phyloP scores from a whole-genome alignment of 37 sponge, comb jelly and placozoan species.

The Ianthella basta region DNA sequence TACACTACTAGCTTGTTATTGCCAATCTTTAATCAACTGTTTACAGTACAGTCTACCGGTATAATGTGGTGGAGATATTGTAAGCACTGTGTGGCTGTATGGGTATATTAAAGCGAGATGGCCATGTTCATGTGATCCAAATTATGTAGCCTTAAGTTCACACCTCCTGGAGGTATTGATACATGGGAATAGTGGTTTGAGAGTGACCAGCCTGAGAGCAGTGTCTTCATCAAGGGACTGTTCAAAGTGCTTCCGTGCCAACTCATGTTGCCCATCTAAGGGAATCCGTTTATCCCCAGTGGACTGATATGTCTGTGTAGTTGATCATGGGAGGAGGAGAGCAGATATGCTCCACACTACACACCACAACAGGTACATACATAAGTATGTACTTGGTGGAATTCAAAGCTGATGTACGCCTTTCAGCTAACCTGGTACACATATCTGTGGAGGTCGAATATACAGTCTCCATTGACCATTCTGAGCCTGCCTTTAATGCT shows the following conservation, averaged over 20 bases:
- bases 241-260: slow-evolving; percentile 37
- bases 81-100: too few relatives aligned
- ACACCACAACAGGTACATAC: background rate
- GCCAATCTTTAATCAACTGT: too few relatives aligned
- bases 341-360: too few relatives aligned
- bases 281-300: slow-evolving; percentile 12
- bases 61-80: too few relatives aligned
- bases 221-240: background rate
- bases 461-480: slow-evolving; percentile 12
- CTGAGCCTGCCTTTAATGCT: slow-evolving; percentile 69
- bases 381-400: background rate
- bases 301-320: slow-evolving; percentile 28
- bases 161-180: slow-evolving; percentile 53
- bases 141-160: too few relatives aligned
- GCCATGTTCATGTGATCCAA: too few relatives aligned
- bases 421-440: slow-evolving; percentile 46
- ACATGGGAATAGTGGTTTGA: slow-evolving; percentile 61
- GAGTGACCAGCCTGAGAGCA: slow-evolving; percentile 53
- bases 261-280: slow-evolving; percentile 23
- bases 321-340: too few relatives aligned
- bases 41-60: too few relatives aligned
- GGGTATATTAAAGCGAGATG: too few relatives aligned
- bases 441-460: slow-evolving; percentile 51
- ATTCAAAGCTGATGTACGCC: too few relatives aligned
- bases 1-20: too few relatives aligned